Conservation (phyloP, 2,888 invertebrate genomes). For the Noctua janthina region DNA sequence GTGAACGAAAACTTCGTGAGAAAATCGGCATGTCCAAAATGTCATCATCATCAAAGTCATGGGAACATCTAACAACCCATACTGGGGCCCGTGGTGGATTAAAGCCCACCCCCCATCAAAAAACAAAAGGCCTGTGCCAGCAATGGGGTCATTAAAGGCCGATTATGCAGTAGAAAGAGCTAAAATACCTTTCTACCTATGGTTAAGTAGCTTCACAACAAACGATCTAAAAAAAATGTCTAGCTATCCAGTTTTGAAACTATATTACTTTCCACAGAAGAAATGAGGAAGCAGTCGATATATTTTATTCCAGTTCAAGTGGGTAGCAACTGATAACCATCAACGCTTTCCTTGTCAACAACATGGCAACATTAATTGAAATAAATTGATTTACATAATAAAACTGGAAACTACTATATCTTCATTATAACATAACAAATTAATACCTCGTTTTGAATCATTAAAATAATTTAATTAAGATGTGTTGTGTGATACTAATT, state of each 20-base stretch:
- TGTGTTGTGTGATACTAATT: slow-evolving; percentile 32
- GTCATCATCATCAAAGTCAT: neutral
- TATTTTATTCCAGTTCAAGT: slow-evolving; percentile 14
- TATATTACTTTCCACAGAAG: neutral
- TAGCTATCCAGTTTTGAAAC: neutral
- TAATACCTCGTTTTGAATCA: slow-evolving; percentile 51
- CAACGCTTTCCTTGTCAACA: slow-evolving; percentile 30
- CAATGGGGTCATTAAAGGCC: neutral
- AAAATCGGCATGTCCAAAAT: neutral
- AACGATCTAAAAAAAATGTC: neutral
- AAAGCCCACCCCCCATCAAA: neutral
- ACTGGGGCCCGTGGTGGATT: neutral
- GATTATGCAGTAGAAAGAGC: neutral
- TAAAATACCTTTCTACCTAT: neutral
- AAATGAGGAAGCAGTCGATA: slow-evolving; percentile 35
- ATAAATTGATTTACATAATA: slow-evolving; percentile 52
- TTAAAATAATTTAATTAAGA: slow-evolving; percentile 63
- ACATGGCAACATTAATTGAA: slow-evolving; percentile 46
- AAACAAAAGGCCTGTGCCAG: neutral
- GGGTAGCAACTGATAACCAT: slow-evolving; percentile 44
- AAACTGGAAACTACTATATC: slow-evolving; percentile 49
- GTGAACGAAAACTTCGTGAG: neutral
- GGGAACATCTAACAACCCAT: no score
- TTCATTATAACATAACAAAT: slow-evolving; percentile 56
- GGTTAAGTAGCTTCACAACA: neutral